phyloP scores from a whole-genome alignment of 2,113 vertebrate species.

The Centropus unirufus region DNA sequence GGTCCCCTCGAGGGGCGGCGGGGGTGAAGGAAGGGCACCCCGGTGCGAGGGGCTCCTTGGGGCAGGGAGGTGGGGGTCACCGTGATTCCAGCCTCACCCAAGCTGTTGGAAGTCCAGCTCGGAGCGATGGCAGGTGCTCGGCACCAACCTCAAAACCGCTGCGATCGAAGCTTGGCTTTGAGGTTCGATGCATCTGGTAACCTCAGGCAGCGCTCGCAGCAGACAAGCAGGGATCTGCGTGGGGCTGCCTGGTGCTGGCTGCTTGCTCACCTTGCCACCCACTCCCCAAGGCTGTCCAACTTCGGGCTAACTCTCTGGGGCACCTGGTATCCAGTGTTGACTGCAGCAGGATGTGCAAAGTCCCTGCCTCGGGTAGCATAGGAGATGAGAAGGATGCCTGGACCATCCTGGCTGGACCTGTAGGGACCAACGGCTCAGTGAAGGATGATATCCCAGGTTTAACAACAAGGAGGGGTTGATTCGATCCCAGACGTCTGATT shows the following conservation, averaged over 20 bases:
- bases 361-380: not conserved
- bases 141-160: slow-evolving; percentile 25
- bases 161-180: slow-evolving; percentile 41
- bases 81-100: fast-evolving
- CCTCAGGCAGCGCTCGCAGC: not conserved
- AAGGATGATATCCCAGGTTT: fast-evolving
- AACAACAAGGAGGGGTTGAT: not conserved
- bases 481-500: not conserved
- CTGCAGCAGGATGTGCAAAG: fast-evolving
- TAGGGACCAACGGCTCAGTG: not conserved
- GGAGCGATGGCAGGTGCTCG: not conserved
- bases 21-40: not conserved
- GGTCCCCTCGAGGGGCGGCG: not conserved
- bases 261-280: not conserved
- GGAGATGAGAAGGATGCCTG: not conserved
- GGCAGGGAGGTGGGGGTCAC: not conserved
- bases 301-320: not conserved
- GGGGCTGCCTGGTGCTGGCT: not conserved
- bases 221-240: fast-evolving
- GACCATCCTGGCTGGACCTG: not conserved
- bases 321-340: not conserved
- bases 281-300: fast-evolving
- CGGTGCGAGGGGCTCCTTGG: not conserved
- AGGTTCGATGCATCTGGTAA: not conserved
- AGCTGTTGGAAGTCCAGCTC: not conserved